Evolutionary conservation across 1,140 invertebrate species (phyloP).

Genomic region (Bacillus rossius): DNA sequence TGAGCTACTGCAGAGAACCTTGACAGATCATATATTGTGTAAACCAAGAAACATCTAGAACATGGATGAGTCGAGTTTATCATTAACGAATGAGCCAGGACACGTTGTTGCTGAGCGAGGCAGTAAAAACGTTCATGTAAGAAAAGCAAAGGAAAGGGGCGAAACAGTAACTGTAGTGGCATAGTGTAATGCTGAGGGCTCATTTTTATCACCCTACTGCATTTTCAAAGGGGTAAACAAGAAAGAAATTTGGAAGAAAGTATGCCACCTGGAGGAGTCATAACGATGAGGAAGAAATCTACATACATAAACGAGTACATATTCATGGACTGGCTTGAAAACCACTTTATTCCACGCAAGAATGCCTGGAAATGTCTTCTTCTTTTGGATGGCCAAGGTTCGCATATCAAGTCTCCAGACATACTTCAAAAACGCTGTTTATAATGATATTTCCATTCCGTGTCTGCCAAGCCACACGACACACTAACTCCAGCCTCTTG

Average conservation of each 20-base stretch:
- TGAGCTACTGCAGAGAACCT: no score
- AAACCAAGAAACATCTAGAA: no score
- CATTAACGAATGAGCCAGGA: no score
- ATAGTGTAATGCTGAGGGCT: constrained; percentile 23
- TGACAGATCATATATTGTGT: no score
- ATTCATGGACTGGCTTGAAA: constrained; percentile 37
- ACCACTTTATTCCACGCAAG: constrained; percentile 37
- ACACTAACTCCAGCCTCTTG: constrained; percentile 36
- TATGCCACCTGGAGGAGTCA: background rate
- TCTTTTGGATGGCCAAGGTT: constrained; percentile 27
- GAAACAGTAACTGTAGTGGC: constrained; percentile 35
- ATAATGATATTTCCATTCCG: constrained; percentile 38
- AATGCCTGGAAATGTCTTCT: constrained; percentile 29
- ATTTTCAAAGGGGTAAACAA: constrained; percentile 22
- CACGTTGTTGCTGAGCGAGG: no score
- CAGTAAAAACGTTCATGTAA: no score
- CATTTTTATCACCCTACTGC: constrained; percentile 17
- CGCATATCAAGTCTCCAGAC: constrained; percentile 29
- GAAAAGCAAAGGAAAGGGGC: constrained; percentile 33
- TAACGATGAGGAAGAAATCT: constrained; percentile 27
- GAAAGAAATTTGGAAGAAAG: background rate
- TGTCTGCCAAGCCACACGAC: constrained; percentile 39
- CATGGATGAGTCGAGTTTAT: no score
- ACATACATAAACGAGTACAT: constrained; percentile 36
- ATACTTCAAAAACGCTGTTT: constrained; percentile 31